Conservation (phyloP, 2,797 vertebrate species). For the Hydrolagus colliei region DNA sequence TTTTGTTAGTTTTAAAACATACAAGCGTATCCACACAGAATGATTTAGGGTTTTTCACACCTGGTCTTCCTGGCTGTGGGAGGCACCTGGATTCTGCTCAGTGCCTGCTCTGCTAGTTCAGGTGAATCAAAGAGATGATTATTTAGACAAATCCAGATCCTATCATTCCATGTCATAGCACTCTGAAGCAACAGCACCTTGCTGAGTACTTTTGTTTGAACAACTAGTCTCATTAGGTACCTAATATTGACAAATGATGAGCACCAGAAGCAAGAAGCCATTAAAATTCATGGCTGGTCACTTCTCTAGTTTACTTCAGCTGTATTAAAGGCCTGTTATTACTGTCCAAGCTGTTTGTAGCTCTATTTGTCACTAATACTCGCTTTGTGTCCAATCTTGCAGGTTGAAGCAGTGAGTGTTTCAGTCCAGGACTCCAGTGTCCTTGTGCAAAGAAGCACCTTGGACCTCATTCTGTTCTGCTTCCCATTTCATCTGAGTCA, state of each 20-base stretch:
- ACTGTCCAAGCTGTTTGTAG: no score
- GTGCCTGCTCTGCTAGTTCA: no score
- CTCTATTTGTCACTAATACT: background rate
- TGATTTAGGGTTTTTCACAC: no score
- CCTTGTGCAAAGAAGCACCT: constrained; percentile 89
- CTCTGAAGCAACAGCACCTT: background rate
- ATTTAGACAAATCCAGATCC: background rate
- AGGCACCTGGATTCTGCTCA: no score
- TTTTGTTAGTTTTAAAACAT: no score
- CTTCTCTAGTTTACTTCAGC: no score
- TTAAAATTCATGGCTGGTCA: background rate
- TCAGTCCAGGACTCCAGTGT: constrained; percentile 97
- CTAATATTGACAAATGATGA: background rate
- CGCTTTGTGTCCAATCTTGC: constrained; percentile 34
- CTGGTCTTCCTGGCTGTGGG: background rate
- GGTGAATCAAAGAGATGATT: background rate
- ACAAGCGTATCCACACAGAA: no score
- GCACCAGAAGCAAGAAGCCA: background rate
- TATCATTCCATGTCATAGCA: background rate
- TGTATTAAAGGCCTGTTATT: no score
- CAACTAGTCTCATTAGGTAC: background rate
- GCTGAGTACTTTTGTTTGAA: background rate
- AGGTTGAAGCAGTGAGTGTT: constrained; percentile 98
- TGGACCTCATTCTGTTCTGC: constrained; percentile 96
- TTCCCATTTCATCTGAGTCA: constrained; percentile 98